Evolutionary conservation across 2,888 invertebrate genomes (phyloP), one percentile per base, ranked within the genome.

Genomic region (Drosophila maculinotata): DNA sequence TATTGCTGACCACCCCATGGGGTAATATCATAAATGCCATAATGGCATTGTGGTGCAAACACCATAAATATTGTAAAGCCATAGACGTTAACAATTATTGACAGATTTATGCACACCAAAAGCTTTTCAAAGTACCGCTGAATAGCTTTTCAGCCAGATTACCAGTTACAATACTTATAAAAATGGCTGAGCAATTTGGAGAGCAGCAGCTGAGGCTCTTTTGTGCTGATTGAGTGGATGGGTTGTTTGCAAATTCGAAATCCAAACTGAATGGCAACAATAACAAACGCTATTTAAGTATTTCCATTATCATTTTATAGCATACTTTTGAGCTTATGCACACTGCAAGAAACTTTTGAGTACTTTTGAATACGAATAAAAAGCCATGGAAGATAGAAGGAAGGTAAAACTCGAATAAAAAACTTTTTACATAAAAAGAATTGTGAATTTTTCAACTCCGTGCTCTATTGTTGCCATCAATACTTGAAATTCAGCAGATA

Each of bases 81-180:
- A 73, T 68, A 57, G 63, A 84, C 51, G 64, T 66, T 68, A 56
- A 74, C 64, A 87, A 82, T 85, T 87, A 81, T 81, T 72, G 86
- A 68, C 88, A 82, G 81, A 87, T 87, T 87, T 81, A 87, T 81
- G 88, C 58, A 51, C 54, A 63, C 42, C 39, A 54, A 52, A 48
- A 42, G 74, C 78, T 45, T 70, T 77, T 69, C 59, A 47, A 63
- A 69, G 60, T 63, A 56, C 54, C 63, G 35, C 35, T n/a, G 33
- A 53, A 69, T 41, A 25, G 39, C 57, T 31, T 36, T 42, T 30
- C 36, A 3, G 35, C 33, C 49, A 54, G 42, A 52, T 70, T 41
- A 62, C 17, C 49, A 45, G 47, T 52, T 53, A 59, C 41, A 36
- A 39, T 33, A 59, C 57, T 35, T 35, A 44, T 44, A 17, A 54